A percentile compares a stretch with the other conserved stretches of the same genome.
phyloP scores from a whole-genome alignment of 2,888 invertebrate genomes.

The Cenopis cana region DNA sequence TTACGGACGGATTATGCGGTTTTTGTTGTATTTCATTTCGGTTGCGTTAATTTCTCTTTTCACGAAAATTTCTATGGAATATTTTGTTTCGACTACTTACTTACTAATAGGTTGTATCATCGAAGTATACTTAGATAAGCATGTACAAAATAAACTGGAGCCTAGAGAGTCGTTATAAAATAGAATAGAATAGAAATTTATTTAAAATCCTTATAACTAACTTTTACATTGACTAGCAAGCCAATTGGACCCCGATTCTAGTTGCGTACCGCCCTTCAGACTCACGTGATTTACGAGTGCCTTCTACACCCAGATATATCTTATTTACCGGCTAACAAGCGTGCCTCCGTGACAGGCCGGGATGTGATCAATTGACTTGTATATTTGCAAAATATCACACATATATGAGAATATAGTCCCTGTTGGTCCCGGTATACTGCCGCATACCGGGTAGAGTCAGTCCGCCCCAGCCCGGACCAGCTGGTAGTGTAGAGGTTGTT shows the following conservation, averaged over 20 bases:
- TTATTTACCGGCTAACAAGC: slow-evolving; percentile 32
- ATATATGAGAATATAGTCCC: too few species aligned
- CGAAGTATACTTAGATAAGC: not conserved
- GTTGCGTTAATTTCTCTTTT: not conserved
- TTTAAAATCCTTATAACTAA: too few species aligned
- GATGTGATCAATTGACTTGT: slow-evolving; percentile 27
- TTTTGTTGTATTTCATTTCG: not conserved
- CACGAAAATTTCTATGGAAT: not conserved
- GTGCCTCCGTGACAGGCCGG: slow-evolving; percentile 18
- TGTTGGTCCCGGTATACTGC: too few species aligned
- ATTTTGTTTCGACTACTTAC: not conserved
- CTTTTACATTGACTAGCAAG: too few species aligned
- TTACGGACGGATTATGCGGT: not conserved
- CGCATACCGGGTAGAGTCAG: too few species aligned
- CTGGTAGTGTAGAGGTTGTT: too few species aligned
- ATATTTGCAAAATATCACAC: not conserved
- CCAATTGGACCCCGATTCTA: not conserved
- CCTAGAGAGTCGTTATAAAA: not conserved
- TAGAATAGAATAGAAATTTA: too few species aligned
- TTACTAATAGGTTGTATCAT: too few species aligned
- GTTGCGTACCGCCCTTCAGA: slow-evolving; percentile 10
- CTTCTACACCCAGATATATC: slow-evolving; percentile 24
- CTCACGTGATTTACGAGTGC: slow-evolving; percentile 28
- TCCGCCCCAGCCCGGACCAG: too few species aligned
- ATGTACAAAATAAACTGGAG: not conserved